These are phyloP conservation scores for Drosophila sproati DNA, from an alignment of 1,140 invertebrate species.

Conservation along the genomic window DNA sequence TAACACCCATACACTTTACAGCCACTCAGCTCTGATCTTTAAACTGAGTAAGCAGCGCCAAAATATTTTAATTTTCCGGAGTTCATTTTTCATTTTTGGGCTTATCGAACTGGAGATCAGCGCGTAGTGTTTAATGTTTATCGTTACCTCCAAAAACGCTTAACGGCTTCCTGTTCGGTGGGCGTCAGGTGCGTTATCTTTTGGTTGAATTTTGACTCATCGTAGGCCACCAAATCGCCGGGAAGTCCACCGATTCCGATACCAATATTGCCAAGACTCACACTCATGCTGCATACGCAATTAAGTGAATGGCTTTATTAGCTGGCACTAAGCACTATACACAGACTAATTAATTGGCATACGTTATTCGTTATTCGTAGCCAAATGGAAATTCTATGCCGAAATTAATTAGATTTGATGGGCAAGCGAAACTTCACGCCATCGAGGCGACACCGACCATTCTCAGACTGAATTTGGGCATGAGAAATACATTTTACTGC, in stretches of 20 bases:
- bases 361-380: constrained; percentile 43
- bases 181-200: constrained; percentile 80
- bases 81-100: not conserved
- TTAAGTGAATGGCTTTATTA: constrained; percentile 38
- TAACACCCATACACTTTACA: constrained; percentile 18
- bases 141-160: constrained; percentile 80
- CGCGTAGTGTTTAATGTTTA: constrained; percentile 28
- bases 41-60: constrained; percentile 21
- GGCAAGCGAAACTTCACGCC: constrained; percentile 29
- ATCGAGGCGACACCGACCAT: constrained; percentile 38
- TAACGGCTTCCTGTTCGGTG: constrained; percentile 80
- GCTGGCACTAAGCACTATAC: constrained; percentile 20
- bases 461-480: constrained; percentile 8
- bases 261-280: constrained; percentile 29
- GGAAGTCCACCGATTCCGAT: constrained; percentile 19
- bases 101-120: constrained; percentile 38
- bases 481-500: constrained; percentile 21
- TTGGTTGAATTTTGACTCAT: constrained; percentile 76
- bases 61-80: constrained; percentile 28
- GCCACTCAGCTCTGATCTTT: constrained; percentile 6
- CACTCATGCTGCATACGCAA: constrained; percentile 57
- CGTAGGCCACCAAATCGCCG: constrained; percentile 58
- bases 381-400: constrained; percentile 57
- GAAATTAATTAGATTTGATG: constrained; percentile 60
- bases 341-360: constrained; percentile 64